Conservation (phyloP, 2,797 vertebrate species). For the Lithobates sylvaticus region DNA sequence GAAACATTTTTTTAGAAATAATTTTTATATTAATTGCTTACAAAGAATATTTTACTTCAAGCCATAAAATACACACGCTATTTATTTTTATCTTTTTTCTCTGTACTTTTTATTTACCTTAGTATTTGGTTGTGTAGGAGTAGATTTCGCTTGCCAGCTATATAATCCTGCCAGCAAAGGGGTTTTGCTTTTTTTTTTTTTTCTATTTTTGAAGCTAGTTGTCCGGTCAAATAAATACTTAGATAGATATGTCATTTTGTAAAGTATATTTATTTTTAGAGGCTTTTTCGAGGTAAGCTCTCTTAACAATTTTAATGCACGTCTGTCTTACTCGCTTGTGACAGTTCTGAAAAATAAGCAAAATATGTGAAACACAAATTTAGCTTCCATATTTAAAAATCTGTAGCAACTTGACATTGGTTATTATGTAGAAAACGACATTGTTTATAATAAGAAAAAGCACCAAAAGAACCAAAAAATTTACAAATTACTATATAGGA, state of each 20-base stretch:
- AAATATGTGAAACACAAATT: conserved; percentile 9
- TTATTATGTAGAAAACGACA: too few species aligned
- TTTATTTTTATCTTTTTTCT: too few species aligned
- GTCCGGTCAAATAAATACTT: conserved; percentile 22
- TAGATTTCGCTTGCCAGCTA: background rate
- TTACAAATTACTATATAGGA: too few species aligned
- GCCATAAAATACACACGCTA: too few species aligned
- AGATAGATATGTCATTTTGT: conserved; percentile 8
- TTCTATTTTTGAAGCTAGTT: conserved; percentile 13
- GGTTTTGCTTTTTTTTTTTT: background rate
- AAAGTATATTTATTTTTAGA: conserved; percentile 28
- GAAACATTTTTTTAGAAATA: too few species aligned
- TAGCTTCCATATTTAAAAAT: background rate
- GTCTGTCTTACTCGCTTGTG: background rate
- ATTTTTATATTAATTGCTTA: too few species aligned
- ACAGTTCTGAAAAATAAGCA: conserved; percentile 40
- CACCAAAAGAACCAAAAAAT: too few species aligned
- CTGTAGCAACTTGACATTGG: too few species aligned
- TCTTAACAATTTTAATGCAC: conserved; percentile 12
- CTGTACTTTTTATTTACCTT: too few species aligned
- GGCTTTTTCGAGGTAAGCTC: conserved; percentile 4
- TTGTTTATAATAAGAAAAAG: too few species aligned
- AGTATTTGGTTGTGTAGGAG: background rate
- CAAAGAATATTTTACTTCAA: too few species aligned
- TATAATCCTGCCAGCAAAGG: background rate